Evolutionary conservation across 2,888 invertebrate species (phyloP), one percentile per base, ranked within the genome.

Genomic region (Cheilosia variabilis): DNA sequence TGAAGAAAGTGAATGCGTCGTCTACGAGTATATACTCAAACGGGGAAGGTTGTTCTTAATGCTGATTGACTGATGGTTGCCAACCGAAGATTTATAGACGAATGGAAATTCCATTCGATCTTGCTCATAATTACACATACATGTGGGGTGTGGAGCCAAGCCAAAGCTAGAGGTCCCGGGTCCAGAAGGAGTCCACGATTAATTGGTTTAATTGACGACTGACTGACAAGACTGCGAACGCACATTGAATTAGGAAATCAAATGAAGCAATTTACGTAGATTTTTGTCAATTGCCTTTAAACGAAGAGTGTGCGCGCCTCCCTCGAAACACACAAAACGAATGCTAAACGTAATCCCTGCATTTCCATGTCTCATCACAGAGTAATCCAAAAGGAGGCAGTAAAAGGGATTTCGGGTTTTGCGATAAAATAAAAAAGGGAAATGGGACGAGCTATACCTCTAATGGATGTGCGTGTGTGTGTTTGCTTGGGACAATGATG

Each of bases 291-390:
- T 68, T 79, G 73, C 52, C 58, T 73, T 68, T 45, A 69, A 71
- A 47, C 71, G 47, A 60, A 24, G 50, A 60, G 50, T 24, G 17
- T 19, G 45, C 17, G 17, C 31, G 9, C 1, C 5, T 19, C 24
- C 37, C 37, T 76, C 31, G 22, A 6, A 27, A 53, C 17, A 55
- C 66, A 68, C 68, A 84, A 69, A 83, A 78, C 55, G 66, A 83
- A 78, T 72, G 68, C 75, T 55, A 65, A 65, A 65, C 75, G 47
- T 84, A 84, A 84, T 84, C 80, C 84, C 84, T 76, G 84, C 80
- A 84, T 84, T 84, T 84, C 75, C 80, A 80, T 80, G 75, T 84
- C 84, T 84, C 84, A 84, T 84, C 84, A 76, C 80, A 75, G 71
- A 58, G 75, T 80, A 80, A 84, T 84, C 75, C 79, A 71, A 75